Evolutionary conservation across 2,888 invertebrate species (phyloP).

Genomic region (Leucophenga maculata): DNA sequence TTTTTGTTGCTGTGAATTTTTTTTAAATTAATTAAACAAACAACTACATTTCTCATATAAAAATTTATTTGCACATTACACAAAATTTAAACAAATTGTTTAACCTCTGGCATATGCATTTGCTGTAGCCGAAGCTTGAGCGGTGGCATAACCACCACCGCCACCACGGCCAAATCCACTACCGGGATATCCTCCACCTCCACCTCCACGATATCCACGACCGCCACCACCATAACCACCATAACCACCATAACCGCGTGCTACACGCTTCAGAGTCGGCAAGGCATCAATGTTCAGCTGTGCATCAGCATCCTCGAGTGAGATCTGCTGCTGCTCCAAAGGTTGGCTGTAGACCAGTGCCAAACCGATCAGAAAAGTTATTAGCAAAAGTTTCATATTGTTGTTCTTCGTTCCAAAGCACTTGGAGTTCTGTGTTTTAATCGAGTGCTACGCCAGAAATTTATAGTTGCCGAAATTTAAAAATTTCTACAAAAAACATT

Average conservation of each 20-base stretch:
- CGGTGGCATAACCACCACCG: not conserved
- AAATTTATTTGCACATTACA: not conserved
- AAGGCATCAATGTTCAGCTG: slow-evolving; percentile 29
- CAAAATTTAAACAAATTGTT: too few species aligned
- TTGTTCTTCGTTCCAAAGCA: slow-evolving; percentile 37
- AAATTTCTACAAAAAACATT: too few species aligned
- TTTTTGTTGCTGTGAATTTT: too few species aligned
- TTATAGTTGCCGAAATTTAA: slow-evolving; percentile 33
- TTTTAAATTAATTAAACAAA: not conserved
- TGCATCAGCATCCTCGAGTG: slow-evolving; percentile 41
- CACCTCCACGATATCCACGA: slow-evolving; percentile 4
- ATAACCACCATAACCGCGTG: slow-evolving; percentile 43
- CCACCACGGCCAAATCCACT: slow-evolving; percentile 7
- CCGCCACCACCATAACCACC: slow-evolving; percentile 27
- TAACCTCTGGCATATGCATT: too few species aligned
- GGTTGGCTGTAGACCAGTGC: slow-evolving; percentile 44
- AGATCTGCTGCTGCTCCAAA: slow-evolving; percentile 38
- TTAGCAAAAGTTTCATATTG: slow-evolving; percentile 50
- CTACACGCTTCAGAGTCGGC: slow-evolving; percentile 40
- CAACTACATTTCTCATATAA: not conserved
- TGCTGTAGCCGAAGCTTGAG: not conserved
- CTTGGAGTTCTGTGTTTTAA: not conserved
- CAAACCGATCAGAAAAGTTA: slow-evolving; percentile 39
- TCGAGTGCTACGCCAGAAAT: slow-evolving; percentile 35
- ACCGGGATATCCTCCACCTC: too few species aligned